Base-by-base conservation (phyloP, 2,888 invertebrate species). In the Pristionchus arcanus region DNA sequence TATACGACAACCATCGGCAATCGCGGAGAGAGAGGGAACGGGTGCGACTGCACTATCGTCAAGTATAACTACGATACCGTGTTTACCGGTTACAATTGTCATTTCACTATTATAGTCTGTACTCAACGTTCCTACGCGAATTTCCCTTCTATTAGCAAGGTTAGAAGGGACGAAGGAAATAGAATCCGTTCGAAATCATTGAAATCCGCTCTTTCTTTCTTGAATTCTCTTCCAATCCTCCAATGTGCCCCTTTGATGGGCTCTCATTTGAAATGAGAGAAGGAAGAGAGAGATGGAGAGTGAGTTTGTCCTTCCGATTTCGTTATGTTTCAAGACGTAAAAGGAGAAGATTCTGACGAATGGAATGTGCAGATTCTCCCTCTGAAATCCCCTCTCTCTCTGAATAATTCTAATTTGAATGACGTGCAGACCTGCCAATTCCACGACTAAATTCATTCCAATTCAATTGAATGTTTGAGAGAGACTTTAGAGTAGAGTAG, bases 391-490 rank as follows among this genome's bases (percentile, higher is more conserved):
- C 59, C 25, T 4, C 25, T 25, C 74, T 21, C 74, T 37, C 74
- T 74, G 74, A 74, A 74, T 74, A 74, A 74, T 74, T 74, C 37
- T 74, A 74, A 74, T 37, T 74, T 37, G 31, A 74, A 74, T 74
- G 74, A 74, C 74, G 74, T 74, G 74, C 34, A 49, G 0, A 37
- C 37, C 37, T 37, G 74, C 42, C 74, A 16, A 74, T 74, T 74
- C 74, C 74, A 74, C 37, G 63, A 74, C 74, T 25, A 21, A 74
- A 74, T 31, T 37, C 68, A 68, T 21, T 68, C 31, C 68, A 34
- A 74, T 74, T 74, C 74, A 37, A 74, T 25, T 74, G 37, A 74
- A 74, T 74, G 37, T 74, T 37, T 37, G 37, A 7, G 21, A 31
- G 63, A 55, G 55, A 55, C 31, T 74, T 21, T 21, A 74, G 37